phyloP scores from a whole-genome alignment of 2,797 vertebrate species.

The Siniperca undulata region DNA sequence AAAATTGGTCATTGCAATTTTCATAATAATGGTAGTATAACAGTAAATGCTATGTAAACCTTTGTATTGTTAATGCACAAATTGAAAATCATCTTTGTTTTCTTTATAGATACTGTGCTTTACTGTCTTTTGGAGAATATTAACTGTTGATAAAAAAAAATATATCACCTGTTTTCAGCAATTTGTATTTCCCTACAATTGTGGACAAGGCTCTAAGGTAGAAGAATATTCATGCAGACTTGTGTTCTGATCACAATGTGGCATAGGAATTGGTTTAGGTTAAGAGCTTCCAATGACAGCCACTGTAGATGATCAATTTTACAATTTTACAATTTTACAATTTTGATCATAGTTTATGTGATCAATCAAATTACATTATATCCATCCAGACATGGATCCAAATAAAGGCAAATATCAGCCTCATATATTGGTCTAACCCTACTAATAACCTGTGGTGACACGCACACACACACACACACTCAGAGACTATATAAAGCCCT shows the following conservation, averaged over 20 bases:
- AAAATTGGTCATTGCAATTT: no score
- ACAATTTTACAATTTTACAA: constrained; percentile 16
- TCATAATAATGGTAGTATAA: no score
- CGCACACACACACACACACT: constrained; percentile 14
- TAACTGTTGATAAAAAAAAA: neutral
- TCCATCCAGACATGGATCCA: constrained; percentile 1
- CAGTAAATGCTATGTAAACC: neutral
- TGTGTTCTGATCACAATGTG: constrained; percentile 4
- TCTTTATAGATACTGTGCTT: neutral
- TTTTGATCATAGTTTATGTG: constrained; percentile 13
- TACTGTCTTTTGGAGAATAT: neutral
- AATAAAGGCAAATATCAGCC: constrained; percentile 14
- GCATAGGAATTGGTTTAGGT: neutral
- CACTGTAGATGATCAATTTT: neutral
- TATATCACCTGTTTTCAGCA: neutral
- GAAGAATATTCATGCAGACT: neutral
- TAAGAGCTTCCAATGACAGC: neutral
- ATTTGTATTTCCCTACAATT: neutral
- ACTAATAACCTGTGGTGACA: constrained; percentile 27
- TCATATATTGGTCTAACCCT: constrained; percentile 24
- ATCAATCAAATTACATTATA: constrained; percentile 21
- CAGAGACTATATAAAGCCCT: constrained; percentile 20
- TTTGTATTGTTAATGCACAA: neutral
- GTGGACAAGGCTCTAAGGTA: neutral
- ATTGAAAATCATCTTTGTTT: neutral